Base-by-base conservation (phyloP, 2,888 invertebrate species). In the Lysandra coridon region DNA sequence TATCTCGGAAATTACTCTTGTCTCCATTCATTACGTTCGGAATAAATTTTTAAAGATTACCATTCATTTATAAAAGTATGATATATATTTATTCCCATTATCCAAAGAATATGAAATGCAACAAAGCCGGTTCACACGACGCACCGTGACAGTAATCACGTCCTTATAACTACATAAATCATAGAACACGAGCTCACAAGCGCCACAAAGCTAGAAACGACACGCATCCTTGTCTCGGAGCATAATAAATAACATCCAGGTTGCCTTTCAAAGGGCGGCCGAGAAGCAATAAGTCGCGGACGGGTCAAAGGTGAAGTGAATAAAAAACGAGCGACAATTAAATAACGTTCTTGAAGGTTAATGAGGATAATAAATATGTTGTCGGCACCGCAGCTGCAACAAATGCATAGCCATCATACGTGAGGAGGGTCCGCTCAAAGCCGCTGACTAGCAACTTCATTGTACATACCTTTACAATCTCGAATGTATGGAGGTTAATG, bases 301-400 rank as follows among this genome's bases (percentile, higher is more conserved):
- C 90, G 91, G 94, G 94, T 93, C 93, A 94, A 86, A 94, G 94
- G 94, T 94, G 94, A 94, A 88, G 89, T 93, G 93, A 92, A 94
- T 94, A 94, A 94, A 94, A 94, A 94, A 94, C 94, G 92, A 91
- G 92, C 92, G 91, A 94, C 94, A 94, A 94, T 94, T 94, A 94
- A 94, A 94, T 94, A 92, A 93, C 92, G 94, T 93, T 94, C 94
- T 93, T 92, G 92, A 94, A 94, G 94, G 94, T 94, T 94, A 94
- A 94, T 94, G 94, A 94, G 94, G 90, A 93, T 92, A 92, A 94
- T 94, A 94, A 94, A 94, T 94, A 94, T 93, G 94, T 94, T 94
- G 94, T 93, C 94, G 94, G 94, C 93, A 91, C 90, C 90, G 90
- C 93, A 93, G 93, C 93, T 94, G 93, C 92, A 89, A 90, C 92